Conservation (phyloP, 2,113 vertebrate genomes). For the Apodemus speciosus region DNA sequence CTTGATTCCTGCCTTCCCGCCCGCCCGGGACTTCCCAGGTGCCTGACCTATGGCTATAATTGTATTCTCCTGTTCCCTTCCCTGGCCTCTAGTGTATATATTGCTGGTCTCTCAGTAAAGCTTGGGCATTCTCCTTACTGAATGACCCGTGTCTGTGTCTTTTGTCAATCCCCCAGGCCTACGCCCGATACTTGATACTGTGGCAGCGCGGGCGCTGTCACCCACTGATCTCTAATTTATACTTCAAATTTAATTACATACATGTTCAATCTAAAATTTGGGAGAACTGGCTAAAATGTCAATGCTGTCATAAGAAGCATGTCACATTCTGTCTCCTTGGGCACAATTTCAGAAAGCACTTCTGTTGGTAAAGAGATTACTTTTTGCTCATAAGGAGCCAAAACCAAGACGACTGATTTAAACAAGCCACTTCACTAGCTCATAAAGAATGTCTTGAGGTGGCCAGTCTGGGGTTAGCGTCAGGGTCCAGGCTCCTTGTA, state of each 20-base stretch:
- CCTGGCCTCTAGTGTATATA: too few relatives aligned
- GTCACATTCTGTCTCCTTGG: slow-evolving; percentile 3
- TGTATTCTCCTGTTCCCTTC: too few relatives aligned
- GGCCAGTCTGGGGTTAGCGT: neutral
- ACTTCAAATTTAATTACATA: slow-evolving; percentile 54
- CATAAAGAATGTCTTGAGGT: neutral
- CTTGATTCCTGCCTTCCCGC: too few relatives aligned
- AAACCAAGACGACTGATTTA: neutral
- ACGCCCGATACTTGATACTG: too few relatives aligned
- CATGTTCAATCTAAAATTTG: neutral
- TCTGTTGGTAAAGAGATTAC: slow-evolving; percentile 27
- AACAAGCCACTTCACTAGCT: neutral
- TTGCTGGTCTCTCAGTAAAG: too few relatives aligned
- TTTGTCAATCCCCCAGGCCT: too few relatives aligned
- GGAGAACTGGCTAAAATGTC: slow-evolving; percentile 18
- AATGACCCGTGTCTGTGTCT: too few relatives aligned
- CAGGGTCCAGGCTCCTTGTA: neutral
- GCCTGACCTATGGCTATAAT: too few relatives aligned
- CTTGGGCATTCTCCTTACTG: too few relatives aligned
- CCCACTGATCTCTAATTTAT: slow-evolving; percentile 2
- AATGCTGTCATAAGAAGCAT: neutral
- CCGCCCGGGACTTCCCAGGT: too few relatives aligned
- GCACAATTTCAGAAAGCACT: slow-evolving; percentile 44
- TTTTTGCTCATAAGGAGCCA: neutral
- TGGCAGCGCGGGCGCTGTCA: neutral